Evolutionary conservation across 1,140 invertebrate genomes (phyloP).

Genomic region (Panagrolaimus sp.): DNA sequence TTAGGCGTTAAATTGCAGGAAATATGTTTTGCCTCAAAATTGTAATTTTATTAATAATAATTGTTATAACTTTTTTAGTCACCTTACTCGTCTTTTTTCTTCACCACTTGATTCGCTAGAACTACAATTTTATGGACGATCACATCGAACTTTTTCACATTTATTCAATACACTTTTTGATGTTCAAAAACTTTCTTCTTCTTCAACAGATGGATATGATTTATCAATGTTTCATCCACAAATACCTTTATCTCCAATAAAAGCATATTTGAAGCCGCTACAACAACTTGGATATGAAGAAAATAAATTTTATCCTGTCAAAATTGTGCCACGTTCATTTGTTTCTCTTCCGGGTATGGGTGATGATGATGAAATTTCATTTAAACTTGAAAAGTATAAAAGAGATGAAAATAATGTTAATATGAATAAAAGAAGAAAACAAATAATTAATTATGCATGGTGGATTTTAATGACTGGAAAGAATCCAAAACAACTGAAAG

Average conservation of each 20-base stretch:
- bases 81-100: background rate
- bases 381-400: background rate
- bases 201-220: background rate
- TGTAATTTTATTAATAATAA: too few species aligned
- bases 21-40: too few species aligned
- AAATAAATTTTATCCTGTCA: conserved; percentile 9
- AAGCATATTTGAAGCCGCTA: background rate
- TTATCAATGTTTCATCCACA: conserved; percentile 2
- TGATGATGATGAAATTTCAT: background rate
- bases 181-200: background rate
- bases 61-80: background rate
- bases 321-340: background rate
- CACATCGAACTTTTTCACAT: conserved; percentile 13
- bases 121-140: background rate
- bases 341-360: background rate
- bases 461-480: background rate
- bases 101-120: background rate
- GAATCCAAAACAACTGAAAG: background rate
- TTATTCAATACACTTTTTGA: conserved; percentile 21
- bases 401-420: background rate
- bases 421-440: background rate
- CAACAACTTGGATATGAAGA: background rate
- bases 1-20: too few species aligned
- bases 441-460: background rate
- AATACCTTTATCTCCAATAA: background rate